Evolutionary conservation across 2,888 invertebrate genomes (phyloP).

Genomic region (Campopleginae sp.): DNA sequence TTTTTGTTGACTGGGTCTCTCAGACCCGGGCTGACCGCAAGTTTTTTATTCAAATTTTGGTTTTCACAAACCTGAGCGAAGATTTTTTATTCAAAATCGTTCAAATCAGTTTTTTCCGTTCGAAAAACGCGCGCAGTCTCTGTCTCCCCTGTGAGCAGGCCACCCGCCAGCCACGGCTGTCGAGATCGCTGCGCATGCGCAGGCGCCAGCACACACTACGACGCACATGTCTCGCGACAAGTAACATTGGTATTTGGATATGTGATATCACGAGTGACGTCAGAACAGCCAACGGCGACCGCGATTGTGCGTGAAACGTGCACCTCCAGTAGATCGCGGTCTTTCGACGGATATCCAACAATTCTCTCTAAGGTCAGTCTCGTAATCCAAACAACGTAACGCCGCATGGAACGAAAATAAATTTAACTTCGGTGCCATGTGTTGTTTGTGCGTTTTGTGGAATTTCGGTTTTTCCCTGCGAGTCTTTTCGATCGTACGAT

Average conservation of each 20-base stretch:
- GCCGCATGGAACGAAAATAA: constrained; percentile 27
- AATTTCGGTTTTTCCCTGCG: not conserved
- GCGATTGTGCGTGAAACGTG: constrained; percentile 58
- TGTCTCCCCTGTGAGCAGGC: not conserved
- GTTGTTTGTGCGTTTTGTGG: not conserved
- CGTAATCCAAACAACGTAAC: constrained; percentile 21
- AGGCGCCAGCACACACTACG: not conserved
- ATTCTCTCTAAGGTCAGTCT: constrained; percentile 73
- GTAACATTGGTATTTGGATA: constrained; percentile 57
- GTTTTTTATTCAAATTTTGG: not conserved
- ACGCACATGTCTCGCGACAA: not conserved
- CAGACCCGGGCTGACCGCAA: not conserved
- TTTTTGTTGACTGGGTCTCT: not conserved
- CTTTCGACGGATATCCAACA: constrained; percentile 69
- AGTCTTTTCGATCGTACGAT: not conserved
- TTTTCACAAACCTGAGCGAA: too few species aligned
- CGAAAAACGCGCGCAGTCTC: too few species aligned
- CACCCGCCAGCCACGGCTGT: not conserved
- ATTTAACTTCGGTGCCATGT: not conserved
- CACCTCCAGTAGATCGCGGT: constrained; percentile 77
- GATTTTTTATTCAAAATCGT: not conserved
- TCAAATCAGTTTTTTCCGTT: not conserved
- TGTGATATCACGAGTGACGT: constrained; percentile 81
- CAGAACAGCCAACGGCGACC: constrained; percentile 68
- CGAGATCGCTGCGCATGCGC: not conserved